Conservation (phyloP, 1,140 invertebrate species). For the Drosophila nasuta region DNA sequence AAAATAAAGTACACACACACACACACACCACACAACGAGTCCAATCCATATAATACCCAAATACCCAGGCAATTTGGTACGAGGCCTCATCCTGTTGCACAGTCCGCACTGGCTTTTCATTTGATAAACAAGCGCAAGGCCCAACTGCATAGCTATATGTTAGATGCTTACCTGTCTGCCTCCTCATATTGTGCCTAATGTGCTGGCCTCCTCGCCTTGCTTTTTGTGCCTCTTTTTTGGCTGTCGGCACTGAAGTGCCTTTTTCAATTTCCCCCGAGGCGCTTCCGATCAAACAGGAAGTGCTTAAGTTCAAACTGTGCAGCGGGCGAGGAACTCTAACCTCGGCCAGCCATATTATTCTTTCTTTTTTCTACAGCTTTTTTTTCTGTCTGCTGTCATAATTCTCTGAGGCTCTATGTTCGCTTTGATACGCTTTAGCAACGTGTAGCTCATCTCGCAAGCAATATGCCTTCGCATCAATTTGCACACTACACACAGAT, state of each 20-base stretch:
- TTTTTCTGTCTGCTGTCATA: slow-evolving; percentile 4
- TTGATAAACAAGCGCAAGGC: slow-evolving; percentile 52
- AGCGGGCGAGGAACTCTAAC: slow-evolving; percentile 39
- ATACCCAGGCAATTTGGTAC: slow-evolving; percentile 59
- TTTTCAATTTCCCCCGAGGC: slow-evolving; percentile 82
- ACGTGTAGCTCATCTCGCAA: neutral
- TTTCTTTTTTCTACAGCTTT: neutral
- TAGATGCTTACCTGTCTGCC: slow-evolving; percentile 33
- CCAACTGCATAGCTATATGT: slow-evolving; percentile 41
- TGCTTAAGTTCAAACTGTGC: slow-evolving; percentile 79
- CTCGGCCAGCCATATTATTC: neutral
- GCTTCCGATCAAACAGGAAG: slow-evolving; percentile 83
- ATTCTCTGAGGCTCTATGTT: slow-evolving; percentile 3
- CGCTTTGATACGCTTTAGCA: slow-evolving; percentile 17
- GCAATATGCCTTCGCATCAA: slow-evolving; percentile 12
- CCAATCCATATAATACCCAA: slow-evolving; percentile 58
- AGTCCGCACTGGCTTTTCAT: slow-evolving; percentile 41
- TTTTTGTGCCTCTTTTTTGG: slow-evolving; percentile 4
- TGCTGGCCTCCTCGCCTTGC: slow-evolving; percentile 29
- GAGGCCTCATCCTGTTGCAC: slow-evolving; percentile 47
- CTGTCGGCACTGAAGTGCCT: slow-evolving; percentile 77
- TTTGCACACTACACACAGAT: slow-evolving; percentile 11
- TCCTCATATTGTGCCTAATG: slow-evolving; percentile 65
- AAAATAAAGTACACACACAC: slow-evolving; percentile 61
- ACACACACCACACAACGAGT: slow-evolving; percentile 9